These are phyloP conservation scores for Leucozona laternaria DNA, from an alignment of 2,888 invertebrate genomes.

Conservation along the genomic window DNA sequence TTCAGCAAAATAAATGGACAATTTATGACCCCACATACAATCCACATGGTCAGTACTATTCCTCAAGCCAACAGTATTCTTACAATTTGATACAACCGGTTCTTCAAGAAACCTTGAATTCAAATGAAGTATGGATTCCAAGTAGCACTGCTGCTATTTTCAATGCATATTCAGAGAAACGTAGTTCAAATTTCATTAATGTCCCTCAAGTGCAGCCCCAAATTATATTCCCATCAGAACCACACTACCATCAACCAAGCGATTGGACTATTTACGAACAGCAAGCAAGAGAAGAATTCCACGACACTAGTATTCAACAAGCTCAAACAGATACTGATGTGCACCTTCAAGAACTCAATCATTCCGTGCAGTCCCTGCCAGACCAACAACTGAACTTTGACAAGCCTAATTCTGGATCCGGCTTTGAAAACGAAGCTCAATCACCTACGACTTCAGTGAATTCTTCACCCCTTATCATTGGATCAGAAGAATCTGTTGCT, in stretches of 20 bases:
- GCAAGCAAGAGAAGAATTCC: background rate
- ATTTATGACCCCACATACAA: background rate
- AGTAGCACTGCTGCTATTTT: background rate
- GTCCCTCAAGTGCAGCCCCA: background rate
- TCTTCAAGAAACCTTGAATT: background rate
- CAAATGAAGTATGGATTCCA: background rate
- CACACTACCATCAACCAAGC: background rate
- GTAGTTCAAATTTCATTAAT: background rate
- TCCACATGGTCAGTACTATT: background rate
- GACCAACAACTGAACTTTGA: background rate
- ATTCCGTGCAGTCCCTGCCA: background rate
- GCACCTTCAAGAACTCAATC: background rate
- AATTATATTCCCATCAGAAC: background rate
- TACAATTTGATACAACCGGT: background rate
- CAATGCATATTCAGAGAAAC: background rate
- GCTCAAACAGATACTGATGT: too few relatives aligned
- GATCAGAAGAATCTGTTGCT: conserved; percentile 13
- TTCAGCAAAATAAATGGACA: background rate
- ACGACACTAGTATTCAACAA: background rate
- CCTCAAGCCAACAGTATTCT: background rate
- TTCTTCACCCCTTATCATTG: background rate
- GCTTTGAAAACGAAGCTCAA: background rate
- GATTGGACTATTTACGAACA: background rate
- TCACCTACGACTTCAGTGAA: background rate
- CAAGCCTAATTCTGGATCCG: background rate